Percentiles rank a stretch among this genome's conserved stretches.
phyloP scores from a whole-genome alignment of 2,113 vertebrate species.

The Brevimyrus niger region DNA sequence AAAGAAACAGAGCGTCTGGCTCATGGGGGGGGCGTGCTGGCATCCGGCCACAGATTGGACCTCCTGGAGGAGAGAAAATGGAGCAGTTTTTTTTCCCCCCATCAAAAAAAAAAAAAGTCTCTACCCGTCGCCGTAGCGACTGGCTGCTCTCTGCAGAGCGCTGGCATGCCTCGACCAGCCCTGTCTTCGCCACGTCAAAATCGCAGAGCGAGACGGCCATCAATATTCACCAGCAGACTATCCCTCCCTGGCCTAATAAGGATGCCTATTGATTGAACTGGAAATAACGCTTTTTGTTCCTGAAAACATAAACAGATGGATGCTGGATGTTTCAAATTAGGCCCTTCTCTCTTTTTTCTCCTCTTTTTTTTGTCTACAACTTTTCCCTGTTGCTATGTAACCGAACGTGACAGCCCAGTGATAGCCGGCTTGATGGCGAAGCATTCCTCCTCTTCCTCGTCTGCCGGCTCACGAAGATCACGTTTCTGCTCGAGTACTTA shows the following conservation, averaged over 20 bases:
- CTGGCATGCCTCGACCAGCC: slow-evolving; percentile 13
- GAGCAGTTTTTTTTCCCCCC: slow-evolving; percentile 28
- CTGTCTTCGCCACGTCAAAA: slow-evolving; percentile 1
- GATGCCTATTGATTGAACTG: slow-evolving; percentile 37
- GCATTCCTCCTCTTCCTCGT: slow-evolving; percentile 36
- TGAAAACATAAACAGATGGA: slow-evolving; percentile 40
- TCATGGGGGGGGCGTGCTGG: slow-evolving; percentile 41
- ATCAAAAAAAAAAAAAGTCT: slow-evolving; percentile 4
- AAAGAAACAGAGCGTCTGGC: slow-evolving; percentile 42
- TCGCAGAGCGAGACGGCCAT: slow-evolving; percentile 18
- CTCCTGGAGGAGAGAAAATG: slow-evolving; percentile 42
- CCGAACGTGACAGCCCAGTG: slow-evolving; percentile 38
- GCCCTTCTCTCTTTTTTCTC: not conserved
- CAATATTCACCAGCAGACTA: slow-evolving; percentile 30
- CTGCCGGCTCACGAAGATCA: slow-evolving; percentile 28
- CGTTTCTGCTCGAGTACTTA: slow-evolving; percentile 30
- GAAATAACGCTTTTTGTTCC: slow-evolving; percentile 32
- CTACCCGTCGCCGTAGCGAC: slow-evolving; percentile 23
- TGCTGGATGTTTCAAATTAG: slow-evolving; percentile 41
- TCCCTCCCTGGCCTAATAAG: slow-evolving; percentile 27
- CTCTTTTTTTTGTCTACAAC: slow-evolving; percentile 16
- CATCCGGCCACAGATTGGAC: slow-evolving; percentile 34
- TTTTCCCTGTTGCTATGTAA: slow-evolving; percentile 44
- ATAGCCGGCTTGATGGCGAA: slow-evolving; percentile 42
- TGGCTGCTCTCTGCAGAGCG: slow-evolving; percentile 6